Percentiles rank a stretch among this genome's conserved stretches.
Conservation (phyloP, 2,797 vertebrate species). For the Pseudochirops corinnae region DNA sequence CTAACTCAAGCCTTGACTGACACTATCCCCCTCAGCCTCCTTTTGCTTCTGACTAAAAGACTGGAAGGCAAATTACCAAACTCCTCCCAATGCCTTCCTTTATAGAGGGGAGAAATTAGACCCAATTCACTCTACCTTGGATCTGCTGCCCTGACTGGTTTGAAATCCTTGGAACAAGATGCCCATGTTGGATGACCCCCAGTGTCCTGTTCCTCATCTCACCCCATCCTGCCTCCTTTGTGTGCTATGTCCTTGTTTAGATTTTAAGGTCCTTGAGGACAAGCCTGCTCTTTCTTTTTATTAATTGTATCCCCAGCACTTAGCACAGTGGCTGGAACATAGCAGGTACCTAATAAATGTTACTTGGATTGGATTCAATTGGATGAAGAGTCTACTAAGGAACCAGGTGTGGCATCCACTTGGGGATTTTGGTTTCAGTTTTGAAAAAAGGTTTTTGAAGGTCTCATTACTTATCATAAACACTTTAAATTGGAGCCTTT, state of each 20-base stretch:
- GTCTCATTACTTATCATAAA: background rate
- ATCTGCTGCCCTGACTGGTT: background rate
- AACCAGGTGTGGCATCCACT: conserved; percentile 2
- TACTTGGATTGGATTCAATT: background rate
- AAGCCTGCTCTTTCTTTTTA: background rate
- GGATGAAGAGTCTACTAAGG: background rate
- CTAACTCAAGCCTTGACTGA: background rate
- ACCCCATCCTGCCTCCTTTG: background rate
- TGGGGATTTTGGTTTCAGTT: background rate
- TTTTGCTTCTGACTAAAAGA: background rate
- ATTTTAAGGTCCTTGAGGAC: background rate
- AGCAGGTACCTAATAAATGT: background rate
- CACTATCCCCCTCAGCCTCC: background rate
- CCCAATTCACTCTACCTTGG: background rate
- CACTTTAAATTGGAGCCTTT: conserved; percentile 4
- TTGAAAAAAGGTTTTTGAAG: background rate
- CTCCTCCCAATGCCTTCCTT: background rate
- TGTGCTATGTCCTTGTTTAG: background rate
- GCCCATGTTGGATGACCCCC: background rate
- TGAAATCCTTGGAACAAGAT: background rate
- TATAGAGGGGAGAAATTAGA: background rate
- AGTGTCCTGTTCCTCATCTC: fast-evolving
- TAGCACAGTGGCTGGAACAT: background rate
- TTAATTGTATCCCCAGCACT: background rate
- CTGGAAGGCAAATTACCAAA: background rate